Percentiles rank a stretch among this genome's conserved stretches.
phyloP scores from a whole-genome alignment of 2,113 vertebrate species.

The Pontoporia blainvillei region DNA sequence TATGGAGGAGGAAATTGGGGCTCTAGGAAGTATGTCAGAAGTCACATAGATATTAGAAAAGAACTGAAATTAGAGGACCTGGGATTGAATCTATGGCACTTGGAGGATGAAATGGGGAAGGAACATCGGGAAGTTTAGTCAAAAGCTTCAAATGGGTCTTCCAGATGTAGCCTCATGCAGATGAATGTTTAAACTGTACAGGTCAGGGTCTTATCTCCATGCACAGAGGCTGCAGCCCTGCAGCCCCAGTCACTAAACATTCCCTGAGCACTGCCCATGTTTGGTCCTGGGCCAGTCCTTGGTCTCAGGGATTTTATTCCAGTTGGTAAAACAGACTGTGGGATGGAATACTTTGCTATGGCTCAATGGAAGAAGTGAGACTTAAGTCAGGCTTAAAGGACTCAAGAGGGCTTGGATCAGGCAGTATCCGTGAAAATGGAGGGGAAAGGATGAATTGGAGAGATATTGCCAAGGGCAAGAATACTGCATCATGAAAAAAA shows the following conservation, averaged over 20 bases:
- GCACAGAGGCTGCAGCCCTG: not conserved
- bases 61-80: not conserved
- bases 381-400: not conserved
- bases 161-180: fast-evolving
- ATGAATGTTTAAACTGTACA: not conserved
- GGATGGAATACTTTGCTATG: not conserved
- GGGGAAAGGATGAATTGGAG: not conserved
- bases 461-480: not conserved
- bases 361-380: not conserved
- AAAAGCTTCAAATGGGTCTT: not conserved
- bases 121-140: not conserved
- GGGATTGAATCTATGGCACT: not conserved
- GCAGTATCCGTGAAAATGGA: not conserved
- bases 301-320: not conserved
- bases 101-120: not conserved
- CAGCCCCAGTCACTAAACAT: not conserved
- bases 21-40: not conserved
- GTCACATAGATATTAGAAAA: not conserved
- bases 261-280: not conserved
- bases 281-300: not conserved
- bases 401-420: not conserved
- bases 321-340: not conserved
- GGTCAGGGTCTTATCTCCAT: not conserved
- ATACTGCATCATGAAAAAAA: not conserved
- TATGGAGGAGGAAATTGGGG: not conserved